Conservation (phyloP, 2,888 invertebrate genomes). For the Lasioglossum figueresi region DNA sequence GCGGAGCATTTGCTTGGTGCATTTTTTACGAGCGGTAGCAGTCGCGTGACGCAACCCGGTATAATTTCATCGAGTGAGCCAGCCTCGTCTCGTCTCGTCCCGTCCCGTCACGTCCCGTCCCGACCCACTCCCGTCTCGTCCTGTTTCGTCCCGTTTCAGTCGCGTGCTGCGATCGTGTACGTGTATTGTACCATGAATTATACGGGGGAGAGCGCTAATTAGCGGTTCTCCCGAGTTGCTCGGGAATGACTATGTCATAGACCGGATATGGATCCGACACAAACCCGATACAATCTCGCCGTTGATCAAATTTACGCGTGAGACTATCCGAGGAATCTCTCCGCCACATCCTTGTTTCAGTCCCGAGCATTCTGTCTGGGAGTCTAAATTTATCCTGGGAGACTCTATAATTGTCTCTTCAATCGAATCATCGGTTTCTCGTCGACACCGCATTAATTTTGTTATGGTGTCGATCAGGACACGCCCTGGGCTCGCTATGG, state of each 20-base stretch:
- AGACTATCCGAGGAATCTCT: not conserved
- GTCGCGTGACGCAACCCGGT: constrained; percentile 28
- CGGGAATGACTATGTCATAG: not conserved
- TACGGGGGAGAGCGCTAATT: not conserved
- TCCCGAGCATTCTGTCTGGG: not conserved
- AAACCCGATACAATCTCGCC: not conserved
- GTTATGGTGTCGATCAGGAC: too few species aligned
- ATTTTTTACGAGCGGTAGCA: constrained; percentile 30
- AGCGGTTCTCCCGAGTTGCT: not conserved
- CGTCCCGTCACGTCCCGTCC: not conserved
- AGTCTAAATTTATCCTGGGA: not conserved
- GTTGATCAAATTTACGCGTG: not conserved
- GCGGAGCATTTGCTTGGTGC: not conserved
- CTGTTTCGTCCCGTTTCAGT: not conserved
- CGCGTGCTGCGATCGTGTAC: not conserved
- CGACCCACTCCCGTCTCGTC: not conserved
- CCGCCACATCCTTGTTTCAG: not conserved
- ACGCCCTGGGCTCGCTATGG: too few species aligned
- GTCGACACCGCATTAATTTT: too few species aligned
- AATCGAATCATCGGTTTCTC: too few species aligned
- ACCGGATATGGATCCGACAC: constrained; percentile 1
- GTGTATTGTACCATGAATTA: not conserved
- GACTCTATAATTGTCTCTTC: not conserved
- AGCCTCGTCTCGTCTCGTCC: not conserved
- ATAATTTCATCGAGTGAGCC: not conserved